phyloP scores from a whole-genome alignment of 2,113 vertebrate genomes.

The Archocentrus centrarchus region DNA sequence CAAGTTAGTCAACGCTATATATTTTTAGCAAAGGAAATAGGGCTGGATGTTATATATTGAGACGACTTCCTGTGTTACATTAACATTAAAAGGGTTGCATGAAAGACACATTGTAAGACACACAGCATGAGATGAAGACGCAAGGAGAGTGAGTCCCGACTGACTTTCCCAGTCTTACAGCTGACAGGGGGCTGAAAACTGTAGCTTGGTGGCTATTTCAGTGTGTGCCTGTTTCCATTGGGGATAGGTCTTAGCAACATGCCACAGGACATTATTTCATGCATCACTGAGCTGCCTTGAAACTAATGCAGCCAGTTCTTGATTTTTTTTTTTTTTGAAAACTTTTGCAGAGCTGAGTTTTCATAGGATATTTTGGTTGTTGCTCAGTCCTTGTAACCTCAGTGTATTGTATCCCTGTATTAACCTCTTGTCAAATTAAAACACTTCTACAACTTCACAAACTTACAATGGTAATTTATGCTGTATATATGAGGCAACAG shows the following conservation, averaged over 20 bases:
- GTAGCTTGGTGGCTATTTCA: slow-evolving; percentile 66
- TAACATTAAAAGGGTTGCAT: slow-evolving; percentile 26
- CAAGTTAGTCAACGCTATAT: background rate
- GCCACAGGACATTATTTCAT: slow-evolving; percentile 88
- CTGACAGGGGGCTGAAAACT: slow-evolving; percentile 31
- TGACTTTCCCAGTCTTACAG: slow-evolving; percentile 25
- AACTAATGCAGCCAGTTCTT: slow-evolving; percentile 84
- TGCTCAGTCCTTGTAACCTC: background rate
- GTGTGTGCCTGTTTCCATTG: slow-evolving; percentile 67
- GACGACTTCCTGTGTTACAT: slow-evolving; percentile 5
- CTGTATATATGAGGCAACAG: background rate
- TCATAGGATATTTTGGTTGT: slow-evolving; percentile 31
- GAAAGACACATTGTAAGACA: slow-evolving; percentile 32
- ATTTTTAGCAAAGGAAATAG: background rate
- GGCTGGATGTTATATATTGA: background rate
- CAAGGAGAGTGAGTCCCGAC: slow-evolving; percentile 5
- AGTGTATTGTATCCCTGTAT: background rate
- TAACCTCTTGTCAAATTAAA: slow-evolving; percentile 14
- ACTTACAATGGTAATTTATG: background rate
- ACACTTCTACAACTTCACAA: slow-evolving; percentile 1
- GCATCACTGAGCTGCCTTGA: slow-evolving; percentile 86
- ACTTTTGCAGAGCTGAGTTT: slow-evolving; percentile 65
- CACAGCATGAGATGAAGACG: slow-evolving; percentile 30
- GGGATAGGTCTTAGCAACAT: slow-evolving; percentile 80
- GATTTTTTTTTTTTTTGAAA: slow-evolving; percentile 69